Conservation (phyloP, 2,797 vertebrate genomes). For the Chromobotia macracanthus region DNA sequence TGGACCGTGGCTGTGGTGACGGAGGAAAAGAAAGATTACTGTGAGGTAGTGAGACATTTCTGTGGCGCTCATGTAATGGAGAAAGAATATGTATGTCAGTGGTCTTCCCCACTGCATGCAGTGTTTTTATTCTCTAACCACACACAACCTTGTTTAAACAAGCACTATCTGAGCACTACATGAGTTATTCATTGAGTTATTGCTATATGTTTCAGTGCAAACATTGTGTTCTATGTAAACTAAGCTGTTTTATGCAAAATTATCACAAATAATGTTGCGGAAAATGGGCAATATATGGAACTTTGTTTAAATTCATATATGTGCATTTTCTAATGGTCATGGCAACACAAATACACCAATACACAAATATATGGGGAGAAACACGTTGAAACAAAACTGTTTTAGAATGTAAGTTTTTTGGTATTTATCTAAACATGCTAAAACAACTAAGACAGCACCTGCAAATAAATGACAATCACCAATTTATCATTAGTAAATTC, state of each 20-base stretch:
- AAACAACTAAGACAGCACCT: neutral
- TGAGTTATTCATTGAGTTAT: neutral
- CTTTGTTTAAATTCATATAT: neutral
- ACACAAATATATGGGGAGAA: no score
- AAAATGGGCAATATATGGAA: neutral
- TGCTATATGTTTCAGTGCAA: neutral
- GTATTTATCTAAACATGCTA: no score
- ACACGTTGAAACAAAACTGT: no score
- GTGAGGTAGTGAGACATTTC: conserved; percentile 15
- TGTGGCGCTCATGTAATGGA: neutral
- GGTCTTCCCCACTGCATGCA: neutral
- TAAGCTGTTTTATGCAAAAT: neutral
- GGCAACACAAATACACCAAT: neutral
- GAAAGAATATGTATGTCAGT: neutral
- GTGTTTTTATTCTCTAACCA: neutral
- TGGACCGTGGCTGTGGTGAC: conserved; percentile 45
- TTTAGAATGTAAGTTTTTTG: no score
- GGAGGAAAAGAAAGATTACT: conserved; percentile 32
- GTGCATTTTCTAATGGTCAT: neutral
- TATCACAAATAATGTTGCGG: neutral
- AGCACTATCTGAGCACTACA: neutral
- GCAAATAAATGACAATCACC: neutral
- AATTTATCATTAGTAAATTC: neutral
- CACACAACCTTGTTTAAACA: no score
- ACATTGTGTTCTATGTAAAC: neutral